Conservation (phyloP, 2,888 invertebrate genomes). For the Heteromurus nitidus region DNA sequence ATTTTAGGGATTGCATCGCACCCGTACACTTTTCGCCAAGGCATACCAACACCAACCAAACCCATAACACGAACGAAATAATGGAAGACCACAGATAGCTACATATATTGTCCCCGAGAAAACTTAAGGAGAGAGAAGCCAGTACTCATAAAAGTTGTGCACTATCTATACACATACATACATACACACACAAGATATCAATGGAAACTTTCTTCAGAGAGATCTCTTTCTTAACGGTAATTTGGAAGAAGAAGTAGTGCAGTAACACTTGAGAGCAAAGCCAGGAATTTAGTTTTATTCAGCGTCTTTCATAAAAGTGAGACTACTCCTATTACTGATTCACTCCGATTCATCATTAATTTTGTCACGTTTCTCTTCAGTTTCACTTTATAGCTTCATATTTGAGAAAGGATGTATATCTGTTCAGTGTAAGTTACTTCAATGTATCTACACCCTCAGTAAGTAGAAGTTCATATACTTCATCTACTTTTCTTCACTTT, state of each 20-base stretch:
- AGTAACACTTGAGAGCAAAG: slow-evolving; percentile 26
- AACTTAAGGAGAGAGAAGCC: too few relatives aligned
- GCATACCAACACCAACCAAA: background rate
- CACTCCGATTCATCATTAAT: slow-evolving; percentile 62
- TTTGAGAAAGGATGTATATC: slow-evolving; percentile 1
- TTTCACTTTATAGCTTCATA: slow-evolving; percentile 54
- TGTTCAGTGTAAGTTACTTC: too few relatives aligned
- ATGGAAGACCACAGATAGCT: slow-evolving; percentile 3
- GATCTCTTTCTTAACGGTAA: slow-evolving; percentile 29
- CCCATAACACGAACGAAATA: background rate
- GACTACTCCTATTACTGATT: slow-evolving; percentile 22
- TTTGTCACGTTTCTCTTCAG: slow-evolving; percentile 64
- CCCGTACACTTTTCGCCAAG: too few relatives aligned
- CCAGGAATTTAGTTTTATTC: slow-evolving; percentile 7
- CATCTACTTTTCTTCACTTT: background rate
- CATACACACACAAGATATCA: slow-evolving; percentile 12
- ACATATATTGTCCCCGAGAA: too few relatives aligned
- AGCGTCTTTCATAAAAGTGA: slow-evolving; percentile 27
- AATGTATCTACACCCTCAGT: background rate
- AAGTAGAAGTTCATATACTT: background rate
- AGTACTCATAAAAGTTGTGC: too few relatives aligned
- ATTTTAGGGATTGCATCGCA: background rate
- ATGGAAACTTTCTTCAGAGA: slow-evolving; percentile 4
- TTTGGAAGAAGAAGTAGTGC: background rate
- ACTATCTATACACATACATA: too few relatives aligned